phyloP scores from a whole-genome alignment of 2,888 invertebrate species.

The Cryptosula pallasiana region DNA sequence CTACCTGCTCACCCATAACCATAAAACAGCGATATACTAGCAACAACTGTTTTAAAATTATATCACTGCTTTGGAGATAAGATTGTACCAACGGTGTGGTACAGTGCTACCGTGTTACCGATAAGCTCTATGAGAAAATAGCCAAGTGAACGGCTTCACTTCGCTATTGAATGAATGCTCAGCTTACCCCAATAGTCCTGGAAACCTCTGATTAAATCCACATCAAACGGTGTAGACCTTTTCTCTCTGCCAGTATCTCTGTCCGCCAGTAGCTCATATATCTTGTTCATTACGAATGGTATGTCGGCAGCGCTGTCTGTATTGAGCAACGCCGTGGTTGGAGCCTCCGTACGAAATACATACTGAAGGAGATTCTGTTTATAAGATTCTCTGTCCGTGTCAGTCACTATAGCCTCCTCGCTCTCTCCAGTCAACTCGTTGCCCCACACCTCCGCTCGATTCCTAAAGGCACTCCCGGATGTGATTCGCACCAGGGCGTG shows the following conservation, averaged over 20 bases:
- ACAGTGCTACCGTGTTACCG: no score
- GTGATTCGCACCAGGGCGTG: neutral
- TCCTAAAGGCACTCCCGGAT: neutral
- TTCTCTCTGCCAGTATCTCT: conserved; percentile 11
- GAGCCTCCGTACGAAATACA: conserved; percentile 18
- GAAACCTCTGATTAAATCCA: conserved; percentile 24
- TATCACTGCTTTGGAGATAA: neutral
- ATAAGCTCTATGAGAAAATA: no score
- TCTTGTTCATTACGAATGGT: conserved; percentile 23
- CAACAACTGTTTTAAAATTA: no score
- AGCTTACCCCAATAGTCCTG: conserved; percentile 23
- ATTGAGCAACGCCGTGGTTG: neutral
- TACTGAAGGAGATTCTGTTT: conserved; percentile 22
- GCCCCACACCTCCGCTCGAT: conserved; percentile 6
- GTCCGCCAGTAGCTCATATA: conserved; percentile 18
- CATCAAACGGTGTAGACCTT: conserved; percentile 14
- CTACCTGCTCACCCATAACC: neutral
- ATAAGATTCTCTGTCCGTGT: neutral
- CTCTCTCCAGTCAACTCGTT: conserved; percentile 8
- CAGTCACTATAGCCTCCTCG: neutral
- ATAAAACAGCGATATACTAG: neutral
- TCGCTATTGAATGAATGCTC: no score
- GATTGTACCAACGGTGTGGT: no score
- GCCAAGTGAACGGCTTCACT: no score
- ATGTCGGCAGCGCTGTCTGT: conserved; percentile 12